phyloP scores from a whole-genome alignment of 2,797 vertebrate species.

The Phalloptychus januarius region DNA sequence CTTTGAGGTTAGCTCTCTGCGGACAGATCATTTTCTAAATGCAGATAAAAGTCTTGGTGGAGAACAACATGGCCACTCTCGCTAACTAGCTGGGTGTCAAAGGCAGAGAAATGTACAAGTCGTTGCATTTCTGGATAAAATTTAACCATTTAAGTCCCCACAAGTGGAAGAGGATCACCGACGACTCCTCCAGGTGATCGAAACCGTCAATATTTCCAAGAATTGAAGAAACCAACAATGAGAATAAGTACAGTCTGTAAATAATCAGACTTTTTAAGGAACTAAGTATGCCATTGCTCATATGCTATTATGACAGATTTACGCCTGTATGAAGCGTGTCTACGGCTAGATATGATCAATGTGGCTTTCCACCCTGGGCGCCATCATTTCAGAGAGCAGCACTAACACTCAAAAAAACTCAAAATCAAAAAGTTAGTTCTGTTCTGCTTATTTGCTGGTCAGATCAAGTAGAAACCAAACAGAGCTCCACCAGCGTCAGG shows the following conservation, averaged over 20 bases:
- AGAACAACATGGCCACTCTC: conserved; percentile 5
- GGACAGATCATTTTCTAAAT: conserved; percentile 11
- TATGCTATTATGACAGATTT: background rate
- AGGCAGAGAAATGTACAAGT: conserved; percentile 32
- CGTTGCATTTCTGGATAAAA: conserved; percentile 32
- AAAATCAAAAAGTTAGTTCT: too few species aligned
- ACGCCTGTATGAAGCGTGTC: background rate
- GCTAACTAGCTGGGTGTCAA: conserved; percentile 13
- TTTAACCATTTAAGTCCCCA: conserved; percentile 54
- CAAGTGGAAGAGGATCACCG: conserved; percentile 25
- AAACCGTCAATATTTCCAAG: conserved; percentile 22
- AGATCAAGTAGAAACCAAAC: background rate
- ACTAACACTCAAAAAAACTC: background rate
- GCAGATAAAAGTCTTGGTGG: conserved; percentile 18
- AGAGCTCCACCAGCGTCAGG: too few species aligned
- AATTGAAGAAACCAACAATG: conserved; percentile 28
- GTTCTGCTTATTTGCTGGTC: background rate
- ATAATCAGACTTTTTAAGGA: background rate
- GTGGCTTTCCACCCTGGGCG: background rate
- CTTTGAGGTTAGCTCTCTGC: background rate
- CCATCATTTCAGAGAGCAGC: background rate
- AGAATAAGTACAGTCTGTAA: conserved; percentile 32
- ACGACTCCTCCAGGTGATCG: conserved; percentile 23
- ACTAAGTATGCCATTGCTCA: background rate
- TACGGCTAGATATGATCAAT: background rate